Evolutionary conservation across 2,113 vertebrate genomes (phyloP).

Genomic region (Archocentrus centrarchus): DNA sequence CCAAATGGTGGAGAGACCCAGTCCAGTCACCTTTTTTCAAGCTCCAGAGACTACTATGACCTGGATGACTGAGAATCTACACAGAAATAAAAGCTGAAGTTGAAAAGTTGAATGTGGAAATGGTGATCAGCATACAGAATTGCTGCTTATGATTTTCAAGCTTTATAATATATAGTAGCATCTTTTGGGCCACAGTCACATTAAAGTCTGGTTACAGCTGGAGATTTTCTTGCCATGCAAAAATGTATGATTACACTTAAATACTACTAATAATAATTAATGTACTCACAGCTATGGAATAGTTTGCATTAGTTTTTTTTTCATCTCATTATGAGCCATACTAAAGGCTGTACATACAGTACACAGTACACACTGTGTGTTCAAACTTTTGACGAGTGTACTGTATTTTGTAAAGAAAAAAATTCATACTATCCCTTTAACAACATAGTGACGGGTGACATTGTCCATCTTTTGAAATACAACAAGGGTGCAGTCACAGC

Average conservation of each 20-base stretch:
- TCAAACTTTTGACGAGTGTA: too few relatives aligned
- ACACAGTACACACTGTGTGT: too few relatives aligned
- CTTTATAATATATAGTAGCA: background rate
- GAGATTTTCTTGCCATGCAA: too few relatives aligned
- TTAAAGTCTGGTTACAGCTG: background rate
- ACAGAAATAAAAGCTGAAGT: background rate
- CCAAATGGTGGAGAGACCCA: too few relatives aligned
- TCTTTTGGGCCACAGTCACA: background rate
- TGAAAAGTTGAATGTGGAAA: background rate
- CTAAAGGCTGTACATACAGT: background rate
- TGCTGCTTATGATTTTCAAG: background rate
- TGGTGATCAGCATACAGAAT: background rate
- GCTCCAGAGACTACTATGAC: too few relatives aligned
- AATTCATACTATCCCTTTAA: background rate
- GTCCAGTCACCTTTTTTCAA: too few relatives aligned
- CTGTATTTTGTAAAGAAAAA: background rate
- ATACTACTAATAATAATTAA: too few relatives aligned
- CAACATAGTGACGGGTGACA: background rate
- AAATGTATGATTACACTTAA: too few relatives aligned
- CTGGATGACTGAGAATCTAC: too few relatives aligned
- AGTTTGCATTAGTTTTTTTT: too few relatives aligned
- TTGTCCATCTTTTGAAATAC: slow-evolving; percentile 1
- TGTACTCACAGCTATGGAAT: too few relatives aligned
- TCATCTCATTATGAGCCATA: background rate
- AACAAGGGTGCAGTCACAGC: background rate